These are phyloP conservation scores for Planiliza haematocheilus DNA, from an alignment of 2,113 vertebrate genomes.

Conservation along the genomic window DNA sequence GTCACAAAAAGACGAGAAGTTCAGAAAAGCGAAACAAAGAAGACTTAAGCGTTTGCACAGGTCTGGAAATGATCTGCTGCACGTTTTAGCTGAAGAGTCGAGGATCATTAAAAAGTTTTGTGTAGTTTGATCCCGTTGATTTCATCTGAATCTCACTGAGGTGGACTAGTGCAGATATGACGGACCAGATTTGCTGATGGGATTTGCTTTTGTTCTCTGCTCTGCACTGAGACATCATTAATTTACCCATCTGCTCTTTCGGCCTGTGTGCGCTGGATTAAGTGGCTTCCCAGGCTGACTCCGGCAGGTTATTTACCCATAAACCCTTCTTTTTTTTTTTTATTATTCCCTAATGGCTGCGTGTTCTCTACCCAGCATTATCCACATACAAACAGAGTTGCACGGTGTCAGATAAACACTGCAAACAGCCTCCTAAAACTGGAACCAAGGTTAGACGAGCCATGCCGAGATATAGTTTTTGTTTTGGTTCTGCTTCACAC, in stretches of 20 bases:
- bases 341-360: conserved; percentile 13
- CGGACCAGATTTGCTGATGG: neutral
- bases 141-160: conserved; percentile 11
- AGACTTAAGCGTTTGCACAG: neutral
- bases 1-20: conserved; percentile 14
- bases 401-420: neutral
- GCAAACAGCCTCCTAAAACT: neutral
- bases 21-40: conserved; percentile 4
- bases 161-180: neutral
- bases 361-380: conserved; percentile 16
- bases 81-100: no score
- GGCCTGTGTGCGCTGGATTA: conserved; percentile 42
- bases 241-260: conserved; percentile 49
- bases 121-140: conserved; percentile 6
- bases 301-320: conserved; percentile 50
- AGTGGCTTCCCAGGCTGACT: conserved; percentile 33
- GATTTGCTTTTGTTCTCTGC: conserved; percentile 10
- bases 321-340: conserved; percentile 35
- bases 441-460: neutral
- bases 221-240: conserved; percentile 27
- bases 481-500: no score
- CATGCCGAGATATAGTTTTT: no score
- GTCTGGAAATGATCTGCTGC: neutral
- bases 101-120: no score
- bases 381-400: conserved; percentile 4